phyloP scores from a whole-genome alignment of 2,888 invertebrate genomes.

The Tetropium fuscum region DNA sequence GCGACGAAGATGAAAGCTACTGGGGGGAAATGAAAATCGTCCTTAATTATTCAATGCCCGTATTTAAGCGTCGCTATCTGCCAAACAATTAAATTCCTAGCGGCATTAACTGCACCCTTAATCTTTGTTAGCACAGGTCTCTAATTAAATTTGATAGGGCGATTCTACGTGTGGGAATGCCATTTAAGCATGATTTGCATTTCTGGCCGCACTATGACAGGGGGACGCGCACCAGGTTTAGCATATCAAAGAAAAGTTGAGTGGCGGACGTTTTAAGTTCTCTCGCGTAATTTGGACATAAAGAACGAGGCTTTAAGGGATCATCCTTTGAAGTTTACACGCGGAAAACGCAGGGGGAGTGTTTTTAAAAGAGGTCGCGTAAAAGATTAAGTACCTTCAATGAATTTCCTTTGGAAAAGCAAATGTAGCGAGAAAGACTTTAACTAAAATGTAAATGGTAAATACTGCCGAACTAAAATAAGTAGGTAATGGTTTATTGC shows the following conservation, averaged over 20 bases:
- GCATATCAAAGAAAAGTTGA: constrained; percentile 23
- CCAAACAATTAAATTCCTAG: constrained; percentile 24
- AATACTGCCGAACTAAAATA: no score
- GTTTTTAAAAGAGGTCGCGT: no score
- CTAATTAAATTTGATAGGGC: constrained; percentile 24
- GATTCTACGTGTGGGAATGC: constrained; percentile 21
- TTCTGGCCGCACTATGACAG: constrained; percentile 3
- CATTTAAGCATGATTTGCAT: constrained; percentile 16
- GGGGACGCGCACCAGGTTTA: constrained; percentile 10
- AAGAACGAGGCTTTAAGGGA: no score
- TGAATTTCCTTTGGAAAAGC: no score
- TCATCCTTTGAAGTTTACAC: no score
- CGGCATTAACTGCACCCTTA: constrained; percentile 25
- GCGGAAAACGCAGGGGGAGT: no score
- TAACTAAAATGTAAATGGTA: no score
- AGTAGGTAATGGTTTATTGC: no score
- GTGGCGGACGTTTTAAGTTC: constrained; percentile 10
- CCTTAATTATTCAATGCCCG: constrained; percentile 6
- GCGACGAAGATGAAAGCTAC: not conserved
- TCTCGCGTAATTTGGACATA: constrained; percentile 8
- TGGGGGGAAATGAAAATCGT: not conserved
- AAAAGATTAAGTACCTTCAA: no score
- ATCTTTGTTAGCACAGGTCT: constrained; percentile 33
- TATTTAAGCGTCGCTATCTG: constrained; percentile 1
- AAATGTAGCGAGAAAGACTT: no score